These are phyloP conservation scores for Villa cingulata DNA, from an alignment of 2,888 invertebrate species.

Conservation along the genomic window DNA sequence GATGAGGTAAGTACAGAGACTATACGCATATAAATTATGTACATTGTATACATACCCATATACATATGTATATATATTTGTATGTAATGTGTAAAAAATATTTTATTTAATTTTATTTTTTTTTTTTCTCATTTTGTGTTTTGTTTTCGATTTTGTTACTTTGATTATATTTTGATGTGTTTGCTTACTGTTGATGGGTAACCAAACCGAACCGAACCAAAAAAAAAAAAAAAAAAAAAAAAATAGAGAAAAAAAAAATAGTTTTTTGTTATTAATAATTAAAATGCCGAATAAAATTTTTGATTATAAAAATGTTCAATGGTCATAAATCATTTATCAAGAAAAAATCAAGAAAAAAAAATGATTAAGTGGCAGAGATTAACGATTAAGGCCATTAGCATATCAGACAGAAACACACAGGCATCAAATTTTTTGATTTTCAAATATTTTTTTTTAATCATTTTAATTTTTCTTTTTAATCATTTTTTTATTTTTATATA, in stretches of 20 bases:
- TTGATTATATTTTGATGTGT: background rate
- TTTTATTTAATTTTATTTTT: too few relatives aligned
- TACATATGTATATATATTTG: too few relatives aligned
- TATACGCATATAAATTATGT: too few relatives aligned
- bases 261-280: slow-evolving; percentile 8
- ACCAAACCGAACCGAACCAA: too few relatives aligned
- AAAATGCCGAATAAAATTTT: slow-evolving; percentile 7
- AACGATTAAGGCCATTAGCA: slow-evolving; percentile 10
- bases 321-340: slow-evolving; percentile 9
- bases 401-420: slow-evolving; percentile 3
- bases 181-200: background rate
- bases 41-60: background rate
- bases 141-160: too few relatives aligned
- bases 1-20: too few relatives aligned
- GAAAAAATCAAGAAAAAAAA: slow-evolving; percentile 2
- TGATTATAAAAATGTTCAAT: slow-evolving; percentile 3
- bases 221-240: too few relatives aligned
- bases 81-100: too few relatives aligned
- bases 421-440: background rate
- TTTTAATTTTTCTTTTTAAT: background rate
- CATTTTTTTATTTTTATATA: too few relatives aligned
- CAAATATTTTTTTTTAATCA: too few relatives aligned
- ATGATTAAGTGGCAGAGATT: slow-evolving; percentile 10
- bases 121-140: too few relatives aligned
- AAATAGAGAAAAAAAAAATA: too few relatives aligned